Base-by-base conservation (phyloP, 2,888 invertebrate species). In the Allacma fusca region DNA sequence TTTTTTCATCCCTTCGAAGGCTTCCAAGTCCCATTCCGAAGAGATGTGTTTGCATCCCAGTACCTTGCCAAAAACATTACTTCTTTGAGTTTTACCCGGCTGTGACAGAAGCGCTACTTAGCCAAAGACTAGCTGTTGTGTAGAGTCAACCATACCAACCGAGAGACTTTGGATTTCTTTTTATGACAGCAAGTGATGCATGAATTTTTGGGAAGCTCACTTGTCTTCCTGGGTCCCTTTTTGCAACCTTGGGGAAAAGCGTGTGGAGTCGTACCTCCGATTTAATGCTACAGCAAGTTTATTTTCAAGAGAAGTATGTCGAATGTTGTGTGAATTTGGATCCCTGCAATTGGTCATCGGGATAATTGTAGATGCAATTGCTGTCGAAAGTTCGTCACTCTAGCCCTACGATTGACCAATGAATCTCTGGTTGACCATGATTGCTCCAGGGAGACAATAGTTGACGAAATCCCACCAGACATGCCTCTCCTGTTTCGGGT, bases 1-100 rank as follows among this genome's bases (percentile, higher is more conserved):
- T 16, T 16, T 57, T 21, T 57, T 19, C 26, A 24, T 62, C 62
- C 62, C 62, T 50, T n/a, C 16, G 62, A 62, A 62, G 62, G 62
- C 62, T 62, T 62, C 62, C 62, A 62, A 62, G 62, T 62, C 62
- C 62, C 62, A 62, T 62, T 62, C 62, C 62, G 62, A 62, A 62
- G 62, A 62, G 62, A 62, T 26, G 62, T 24, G 19, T 40, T 40
- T 13, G 40, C 40, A 50, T 50, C 19, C 34, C 57, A 4, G n/a
- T 24, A 62, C 24, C 62, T n/a, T 62, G 2, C 13, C 24, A n/a
- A 9, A 34, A 9, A 34, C 4, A 34, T 34, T 9, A 19, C 19
- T 23, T 7, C 23, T 13, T 62, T 62, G 62, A 62, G 62, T 62
- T 62, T 9, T 26, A 62, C 62, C 62, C 62, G 62, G 62, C 62